Evolutionary conservation across 1,140 invertebrate genomes (phyloP).

Genomic region (Gyrodactylus salaris): DNA sequence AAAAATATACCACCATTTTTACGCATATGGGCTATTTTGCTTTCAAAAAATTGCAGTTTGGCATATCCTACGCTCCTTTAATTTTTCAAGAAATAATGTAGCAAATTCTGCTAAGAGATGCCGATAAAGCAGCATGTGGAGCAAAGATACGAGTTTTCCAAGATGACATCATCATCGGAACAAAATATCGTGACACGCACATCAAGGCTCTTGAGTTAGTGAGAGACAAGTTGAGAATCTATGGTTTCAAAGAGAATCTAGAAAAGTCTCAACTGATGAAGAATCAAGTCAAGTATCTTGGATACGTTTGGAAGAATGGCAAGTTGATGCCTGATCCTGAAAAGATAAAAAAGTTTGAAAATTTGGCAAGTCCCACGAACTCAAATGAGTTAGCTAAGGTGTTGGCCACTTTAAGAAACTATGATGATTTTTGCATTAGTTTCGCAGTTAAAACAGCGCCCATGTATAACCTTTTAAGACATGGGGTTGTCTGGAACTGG

Average conservation of each 20-base stretch:
- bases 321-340: neutral
- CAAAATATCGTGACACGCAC: neutral
- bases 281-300: neutral
- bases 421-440: neutral
- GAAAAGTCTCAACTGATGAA: neutral
- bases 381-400: neutral
- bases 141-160: neutral
- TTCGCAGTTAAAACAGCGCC: neutral
- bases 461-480: neutral
- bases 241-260: neutral
- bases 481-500: neutral
- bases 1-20: neutral
- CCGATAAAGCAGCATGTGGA: neutral
- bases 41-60: neutral
- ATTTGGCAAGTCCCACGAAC: neutral
- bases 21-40: neutral
- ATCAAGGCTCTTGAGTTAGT: neutral
- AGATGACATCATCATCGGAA: neutral
- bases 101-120: neutral
- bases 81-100: neutral
- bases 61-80: neutral
- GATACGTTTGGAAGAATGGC: neutral
- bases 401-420: neutral
- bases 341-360: neutral
- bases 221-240: neutral